Evolutionary conservation across 2,113 vertebrate species (phyloP).

Genomic region (Sminthopsis crassicaudata): DNA sequence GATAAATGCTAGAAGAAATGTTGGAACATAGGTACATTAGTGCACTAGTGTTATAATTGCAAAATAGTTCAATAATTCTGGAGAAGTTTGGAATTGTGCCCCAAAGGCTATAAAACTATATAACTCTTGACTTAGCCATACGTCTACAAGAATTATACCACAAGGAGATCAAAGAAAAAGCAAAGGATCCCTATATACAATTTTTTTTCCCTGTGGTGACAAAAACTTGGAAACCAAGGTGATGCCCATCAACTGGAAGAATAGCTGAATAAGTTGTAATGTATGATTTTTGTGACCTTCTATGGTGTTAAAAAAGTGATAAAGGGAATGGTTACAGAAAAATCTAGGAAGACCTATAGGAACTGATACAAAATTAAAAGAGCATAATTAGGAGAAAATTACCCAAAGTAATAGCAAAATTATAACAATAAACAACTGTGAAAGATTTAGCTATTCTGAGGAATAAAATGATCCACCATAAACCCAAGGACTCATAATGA

Average conservation of each 20-base stretch:
- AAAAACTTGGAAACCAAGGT: neutral
- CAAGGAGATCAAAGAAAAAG: neutral
- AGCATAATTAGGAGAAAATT: neutral
- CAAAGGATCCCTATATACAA: neutral
- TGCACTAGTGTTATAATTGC: neutral
- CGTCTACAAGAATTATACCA: neutral
- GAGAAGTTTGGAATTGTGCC: neutral
- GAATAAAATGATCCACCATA: neutral
- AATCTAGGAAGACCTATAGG: neutral
- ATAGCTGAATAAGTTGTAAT: neutral
- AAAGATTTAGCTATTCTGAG: neutral
- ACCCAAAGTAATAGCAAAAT: neutral
- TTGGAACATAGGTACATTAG: neutral
- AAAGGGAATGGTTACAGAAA: neutral
- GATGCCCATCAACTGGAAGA: neutral
- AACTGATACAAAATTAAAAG: neutral
- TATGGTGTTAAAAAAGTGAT: neutral
- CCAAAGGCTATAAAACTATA: neutral
- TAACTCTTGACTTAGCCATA: neutral
- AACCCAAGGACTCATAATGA: neutral
- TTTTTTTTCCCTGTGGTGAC: neutral
- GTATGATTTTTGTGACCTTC: neutral
- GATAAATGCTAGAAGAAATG: neutral
- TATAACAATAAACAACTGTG: neutral
- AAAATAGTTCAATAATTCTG: neutral